Evolutionary conservation across 2,797 vertebrate species (phyloP).

Genomic region (Phalloptychus januarius): DNA sequence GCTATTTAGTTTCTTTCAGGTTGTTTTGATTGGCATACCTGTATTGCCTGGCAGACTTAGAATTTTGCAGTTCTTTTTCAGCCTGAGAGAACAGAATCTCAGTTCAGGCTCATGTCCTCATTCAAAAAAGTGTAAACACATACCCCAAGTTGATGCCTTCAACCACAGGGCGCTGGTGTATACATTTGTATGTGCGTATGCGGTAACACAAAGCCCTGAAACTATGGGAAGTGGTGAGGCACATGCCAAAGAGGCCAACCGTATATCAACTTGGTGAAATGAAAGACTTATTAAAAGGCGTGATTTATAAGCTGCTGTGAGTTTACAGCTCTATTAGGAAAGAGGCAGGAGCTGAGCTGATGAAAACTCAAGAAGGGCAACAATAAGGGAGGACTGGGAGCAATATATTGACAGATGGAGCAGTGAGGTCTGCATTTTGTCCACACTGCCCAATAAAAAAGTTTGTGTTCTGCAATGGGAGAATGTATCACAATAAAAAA

Average conservation of each 20-base stretch:
- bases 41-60: constrained; percentile 45
- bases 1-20: constrained; percentile 18
- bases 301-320: constrained; percentile 69
- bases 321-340: constrained; percentile 66
- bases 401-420: constrained; percentile 28
- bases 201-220: constrained; percentile 42
- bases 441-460: constrained; percentile 10
- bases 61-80: constrained; percentile 40
- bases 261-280: constrained; percentile 49
- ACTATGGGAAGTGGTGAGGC: constrained; percentile 52
- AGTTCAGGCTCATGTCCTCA: constrained; percentile 65
- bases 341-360: constrained; percentile 46
- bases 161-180: constrained; percentile 50
- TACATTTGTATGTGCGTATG: constrained; percentile 24
- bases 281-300: constrained; percentile 70
- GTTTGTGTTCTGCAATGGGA: constrained; percentile 19
- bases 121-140: constrained; percentile 69
- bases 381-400: background rate
- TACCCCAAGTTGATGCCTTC: constrained; percentile 54
- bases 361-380: constrained; percentile 46
- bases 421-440: constrained; percentile 12
- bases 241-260: constrained; percentile 54
- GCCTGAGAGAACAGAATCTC: constrained; percentile 59
- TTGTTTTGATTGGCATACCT: constrained; percentile 40
- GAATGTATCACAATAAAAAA: constrained; percentile 8